Base-by-base conservation (phyloP, 2,113 vertebrate genomes). In the Perccottus glenii region DNA sequence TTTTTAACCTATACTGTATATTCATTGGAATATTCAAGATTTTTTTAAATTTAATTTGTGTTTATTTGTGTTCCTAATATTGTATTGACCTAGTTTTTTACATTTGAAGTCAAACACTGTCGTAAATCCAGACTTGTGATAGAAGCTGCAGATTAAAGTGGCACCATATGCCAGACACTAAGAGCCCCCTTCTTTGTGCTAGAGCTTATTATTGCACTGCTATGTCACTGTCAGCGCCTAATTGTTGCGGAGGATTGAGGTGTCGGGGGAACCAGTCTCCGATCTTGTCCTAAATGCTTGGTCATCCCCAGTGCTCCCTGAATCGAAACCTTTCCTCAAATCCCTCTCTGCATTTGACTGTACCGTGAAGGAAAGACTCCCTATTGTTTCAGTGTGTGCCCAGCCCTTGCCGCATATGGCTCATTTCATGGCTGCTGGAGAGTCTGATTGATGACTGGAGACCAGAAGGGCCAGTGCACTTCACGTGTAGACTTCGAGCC, bases 341-440 rank as follows among this genome's bases (percentile, higher is more conserved):
- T 56, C 6, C 52, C n/a, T 55, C 8, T 33, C 33, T 14, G 19
- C 19, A 27, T 27, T 27, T 27, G 19, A 27, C 19, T 27, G 44
- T 46, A 10, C 44, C 38, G 5, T 40, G 8, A 8, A 6, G 38
- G 38, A 8, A 6, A 40, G 5, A 40, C 38, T 40, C 38, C 8
- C 44, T 38, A 9, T 36, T 55, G 14, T 36, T 55, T 11, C 51
- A 5, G 5, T 6, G 38, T 42, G 50, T 51, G 48, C 33, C 53
- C 45, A 35, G 56, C 64, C 51, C 16, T 8, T 63, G 69, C 71
- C 48, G 46, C 84, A 75, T 57, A 57, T 64, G 80, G 74, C 81
- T 83, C 77, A 85, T 89, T 90, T 88, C 82, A 88, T 78, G 88
- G 80, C 72, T 87, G 82, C 71, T 62, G 74, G 67, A 76, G 76